Percentiles rank a stretch among this genome's conserved stretches.
Conservation (phyloP, 1,140 invertebrate genomes). For the Dryas iulia region DNA sequence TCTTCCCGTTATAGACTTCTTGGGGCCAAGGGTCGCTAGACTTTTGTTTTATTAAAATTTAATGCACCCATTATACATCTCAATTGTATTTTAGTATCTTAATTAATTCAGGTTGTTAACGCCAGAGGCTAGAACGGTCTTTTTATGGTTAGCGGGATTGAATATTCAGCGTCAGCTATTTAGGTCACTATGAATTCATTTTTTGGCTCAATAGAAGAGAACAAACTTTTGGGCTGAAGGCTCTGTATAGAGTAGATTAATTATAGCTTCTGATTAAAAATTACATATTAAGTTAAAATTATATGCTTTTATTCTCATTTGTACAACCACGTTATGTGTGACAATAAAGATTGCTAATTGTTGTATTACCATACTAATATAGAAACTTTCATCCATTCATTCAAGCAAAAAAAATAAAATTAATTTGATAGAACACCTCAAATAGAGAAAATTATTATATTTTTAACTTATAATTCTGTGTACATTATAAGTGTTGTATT, state of each 20-base stretch:
- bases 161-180: not conserved
- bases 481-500: no score
- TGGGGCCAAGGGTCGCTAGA: conserved; percentile 25
- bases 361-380: no score
- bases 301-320: no score
- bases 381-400: no score
- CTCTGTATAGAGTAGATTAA: no score
- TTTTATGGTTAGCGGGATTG: not conserved
- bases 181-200: not conserved
- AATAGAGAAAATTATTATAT: not conserved
- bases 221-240: not conserved
- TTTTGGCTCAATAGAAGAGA: not conserved
- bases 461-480: no score
- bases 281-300: no score
- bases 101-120: conserved; percentile 14
- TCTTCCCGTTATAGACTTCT: conserved; percentile 41
- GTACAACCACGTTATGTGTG: no score
- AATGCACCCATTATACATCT: conserved; percentile 11
- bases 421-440: no score
- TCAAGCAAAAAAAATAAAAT: no score
- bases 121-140: not conserved
- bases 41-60: conserved; percentile 35
- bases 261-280: no score
- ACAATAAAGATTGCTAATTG: no score
- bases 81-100: conserved; percentile 13